Conservation (phyloP, 2,888 invertebrate species). For the Eupithecia tripunctaria region DNA sequence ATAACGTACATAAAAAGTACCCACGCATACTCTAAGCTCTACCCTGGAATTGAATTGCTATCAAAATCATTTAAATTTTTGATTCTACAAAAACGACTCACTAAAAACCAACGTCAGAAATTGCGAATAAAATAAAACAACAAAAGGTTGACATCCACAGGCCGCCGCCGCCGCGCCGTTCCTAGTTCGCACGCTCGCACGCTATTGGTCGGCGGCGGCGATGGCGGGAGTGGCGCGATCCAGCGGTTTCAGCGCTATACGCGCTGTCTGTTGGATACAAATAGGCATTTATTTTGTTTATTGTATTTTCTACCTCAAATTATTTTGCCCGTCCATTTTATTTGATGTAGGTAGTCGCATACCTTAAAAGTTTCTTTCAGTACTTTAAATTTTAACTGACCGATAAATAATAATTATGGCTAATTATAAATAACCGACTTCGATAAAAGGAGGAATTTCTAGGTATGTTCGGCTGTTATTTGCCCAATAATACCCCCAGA, state of each 20-base stretch:
- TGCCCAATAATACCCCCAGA: too few species aligned
- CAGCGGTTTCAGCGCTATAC: conserved; percentile 39
- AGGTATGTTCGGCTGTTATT: too few species aligned
- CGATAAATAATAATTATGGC: too few species aligned
- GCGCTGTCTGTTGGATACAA: neutral
- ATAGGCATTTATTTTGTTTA: neutral
- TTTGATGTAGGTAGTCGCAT: neutral
- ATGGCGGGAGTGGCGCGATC: conserved; percentile 24
- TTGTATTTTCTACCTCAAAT: neutral
- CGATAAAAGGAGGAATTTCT: too few species aligned
- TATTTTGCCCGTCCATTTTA: neutral
- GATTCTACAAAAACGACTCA: neutral
- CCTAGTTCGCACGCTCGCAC: conserved; percentile 23
- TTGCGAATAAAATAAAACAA: conserved; percentile 6
- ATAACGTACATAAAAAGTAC: neutral
- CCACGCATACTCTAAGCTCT: neutral
- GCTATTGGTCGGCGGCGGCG: conserved; percentile 43
- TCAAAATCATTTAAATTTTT: neutral
- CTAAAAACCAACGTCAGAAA: neutral
- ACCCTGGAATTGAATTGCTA: neutral
- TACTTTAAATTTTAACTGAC: too few species aligned
- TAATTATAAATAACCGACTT: too few species aligned
- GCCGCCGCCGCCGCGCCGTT: conserved; percentile 10
- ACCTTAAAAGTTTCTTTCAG: too few species aligned
- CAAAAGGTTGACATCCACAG: conserved; percentile 35